Base-by-base conservation (phyloP, 2,113 vertebrate genomes). In the Catagonus wagneri region DNA sequence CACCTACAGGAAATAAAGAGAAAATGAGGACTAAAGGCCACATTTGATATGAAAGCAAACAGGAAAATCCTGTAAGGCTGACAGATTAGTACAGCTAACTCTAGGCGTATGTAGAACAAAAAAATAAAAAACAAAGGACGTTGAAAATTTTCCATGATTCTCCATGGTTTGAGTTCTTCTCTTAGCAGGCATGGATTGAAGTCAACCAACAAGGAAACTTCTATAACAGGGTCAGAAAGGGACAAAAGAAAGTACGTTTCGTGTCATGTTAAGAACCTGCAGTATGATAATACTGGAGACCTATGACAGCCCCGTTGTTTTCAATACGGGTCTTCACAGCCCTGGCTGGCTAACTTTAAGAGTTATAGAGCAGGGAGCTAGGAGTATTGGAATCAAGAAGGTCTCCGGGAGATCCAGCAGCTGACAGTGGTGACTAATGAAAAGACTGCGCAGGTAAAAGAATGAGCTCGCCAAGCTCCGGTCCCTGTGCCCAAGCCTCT, bases 1-100 rank as follows among this genome's bases (percentile, higher is more conserved):
- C 36, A n/a, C 13, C 39, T 25, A 74, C 94, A 96, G 97, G 98
- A 97, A 97, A 96, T 95, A 86, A 96, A 7, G 29, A 93, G 79
- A 96, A 90, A 75, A 86, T 68, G 74, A 93, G 71, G 72, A 91
- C 89, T 83, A 65, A 93, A 89, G 74, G 63, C 69, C 93, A 63
- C 36, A 89, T 88, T 69, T 65, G 94, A 96, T 91, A 72, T 95
- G 79, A 95, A 97, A 94, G 94, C 97, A 96, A 89, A 84, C 79
- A 86, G 83, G 92, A 95, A 93, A 94, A 75, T 39, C 95, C 93
- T 60, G 23, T 12, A 78, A 93, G 36, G 61, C 61, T 52, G 52
- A 68, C 36, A 89, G 90, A 78, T 95, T 88, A 97, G 66, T 81
- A 83, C 80, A 93, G 54, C 68, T 78, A 90, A 94, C 90, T 63